Base-by-base conservation (phyloP, 2,888 invertebrate species). In the Caradrina kadenii region DNA sequence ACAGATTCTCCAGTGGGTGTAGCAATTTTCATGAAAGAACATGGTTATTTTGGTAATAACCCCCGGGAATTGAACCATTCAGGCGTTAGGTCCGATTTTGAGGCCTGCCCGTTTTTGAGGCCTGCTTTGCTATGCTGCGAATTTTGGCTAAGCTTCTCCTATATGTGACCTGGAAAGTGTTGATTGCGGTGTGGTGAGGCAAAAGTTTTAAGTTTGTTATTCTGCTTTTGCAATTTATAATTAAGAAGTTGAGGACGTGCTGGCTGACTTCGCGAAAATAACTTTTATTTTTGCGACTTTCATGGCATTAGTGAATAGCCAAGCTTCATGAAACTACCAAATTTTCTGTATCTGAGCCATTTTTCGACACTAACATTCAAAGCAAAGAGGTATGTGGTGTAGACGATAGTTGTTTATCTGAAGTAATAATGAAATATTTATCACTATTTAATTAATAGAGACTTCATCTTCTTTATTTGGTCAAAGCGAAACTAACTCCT, bases 11-110 rank as follows among this genome's bases (percentile, higher is more conserved):
- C 67, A 79, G 76, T 81, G 81, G 74, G 65, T 82, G 76, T 73
- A 79, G 82, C 83, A 82, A 83, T 88, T 87, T 86, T 87, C 86
- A 87, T 90, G 88, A 90, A 89, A 89, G 88, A 86, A 83, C 82
- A 73, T 86, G 82, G 86, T 86, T 89, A 82, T 84, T 90, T 89
- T 87, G 89, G 88, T 87, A 85, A 86, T 77, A 82, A 76, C 87
- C 84, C 72, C 69, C 80, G 87, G 84, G 87, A 86, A 79, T 85
- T 79, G 74, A 84, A 85, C 84, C 86, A 86, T 86, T 86, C 82
- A 85, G 80, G 81, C 76, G 80, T 86, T 85, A 85, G 73, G 74
- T 74, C 81, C 75, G 80, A 87, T 86, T 86, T 81, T 79, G 81
- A 74, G 75, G 54, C 64, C 13, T 54, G 13, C 42, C 53, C 58